Evolutionary conservation across 2,113 vertebrate genomes (phyloP).

Genomic region (Phainopepla nitens): DNA sequence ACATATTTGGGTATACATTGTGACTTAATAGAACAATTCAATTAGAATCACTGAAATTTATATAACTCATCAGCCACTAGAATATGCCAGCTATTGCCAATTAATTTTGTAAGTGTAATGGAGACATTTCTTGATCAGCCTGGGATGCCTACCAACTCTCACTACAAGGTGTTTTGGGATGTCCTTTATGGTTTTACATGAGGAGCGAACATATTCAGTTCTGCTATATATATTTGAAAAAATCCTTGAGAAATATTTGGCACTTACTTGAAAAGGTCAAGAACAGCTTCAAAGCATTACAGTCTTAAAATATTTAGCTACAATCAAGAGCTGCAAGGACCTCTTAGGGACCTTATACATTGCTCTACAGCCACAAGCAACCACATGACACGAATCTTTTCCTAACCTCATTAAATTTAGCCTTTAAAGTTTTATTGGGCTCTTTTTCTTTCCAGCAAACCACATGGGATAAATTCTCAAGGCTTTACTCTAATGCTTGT

Average conservation of each 20-base stretch:
- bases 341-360: background rate
- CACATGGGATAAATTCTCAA: background rate
- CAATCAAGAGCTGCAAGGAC: background rate
- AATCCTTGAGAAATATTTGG: background rate
- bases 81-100: background rate
- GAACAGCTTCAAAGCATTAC: background rate
- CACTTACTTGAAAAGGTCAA: background rate
- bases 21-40: background rate
- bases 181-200: background rate
- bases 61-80: background rate
- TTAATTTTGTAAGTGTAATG: background rate
- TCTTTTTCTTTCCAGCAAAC: background rate
- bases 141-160: background rate
- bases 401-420: background rate
- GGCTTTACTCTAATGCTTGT: background rate
- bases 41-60: background rate
- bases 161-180: background rate
- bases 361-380: background rate
- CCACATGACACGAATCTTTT: background rate
- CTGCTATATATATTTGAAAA: background rate
- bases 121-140: background rate
- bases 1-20: background rate
- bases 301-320: background rate
- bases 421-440: background rate
- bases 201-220: background rate